Conservation (phyloP, 2,888 invertebrate genomes). For the Serripes groenlandicus region DNA sequence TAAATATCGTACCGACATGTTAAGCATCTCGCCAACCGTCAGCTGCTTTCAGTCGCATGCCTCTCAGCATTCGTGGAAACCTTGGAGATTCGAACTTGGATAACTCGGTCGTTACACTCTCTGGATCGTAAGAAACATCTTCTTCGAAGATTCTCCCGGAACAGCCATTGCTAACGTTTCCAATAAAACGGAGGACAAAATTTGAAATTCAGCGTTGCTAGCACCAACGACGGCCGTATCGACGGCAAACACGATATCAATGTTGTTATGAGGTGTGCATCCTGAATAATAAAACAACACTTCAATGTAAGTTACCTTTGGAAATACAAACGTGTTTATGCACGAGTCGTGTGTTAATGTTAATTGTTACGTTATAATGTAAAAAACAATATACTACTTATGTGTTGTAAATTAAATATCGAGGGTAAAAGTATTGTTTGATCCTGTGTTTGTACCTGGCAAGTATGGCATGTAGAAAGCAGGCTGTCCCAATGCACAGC, state of each 20-base stretch:
- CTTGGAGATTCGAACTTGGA: constrained; percentile 34
- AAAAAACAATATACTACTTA: no score
- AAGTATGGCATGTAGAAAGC: no score
- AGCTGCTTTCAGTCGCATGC: constrained; percentile 57
- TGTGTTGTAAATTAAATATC: no score
- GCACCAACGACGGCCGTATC: constrained; percentile 64
- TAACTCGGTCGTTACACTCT: constrained; percentile 35
- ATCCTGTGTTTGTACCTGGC: no score
- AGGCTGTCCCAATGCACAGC: no score
- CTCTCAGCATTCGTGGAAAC: constrained; percentile 52
- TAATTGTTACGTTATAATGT: no score
- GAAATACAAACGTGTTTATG: no score
- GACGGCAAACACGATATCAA: constrained; percentile 63
- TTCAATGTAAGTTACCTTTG: no score
- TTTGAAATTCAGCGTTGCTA: constrained; percentile 52
- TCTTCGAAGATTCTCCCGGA: constrained; percentile 32
- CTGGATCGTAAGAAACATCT: constrained; percentile 29
- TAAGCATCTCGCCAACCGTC: constrained; percentile 42
- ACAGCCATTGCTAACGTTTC: constrained; percentile 60
- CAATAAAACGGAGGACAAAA: constrained; percentile 60
- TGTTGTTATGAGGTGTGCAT: constrained; percentile 52
- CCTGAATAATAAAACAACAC: no score
- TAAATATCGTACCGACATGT: constrained; percentile 62
- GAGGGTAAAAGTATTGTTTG: no score
- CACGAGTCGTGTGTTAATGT: no score